Conservation (phyloP, 2,113 vertebrate genomes). For the Oenanthe melanoleuca region DNA sequence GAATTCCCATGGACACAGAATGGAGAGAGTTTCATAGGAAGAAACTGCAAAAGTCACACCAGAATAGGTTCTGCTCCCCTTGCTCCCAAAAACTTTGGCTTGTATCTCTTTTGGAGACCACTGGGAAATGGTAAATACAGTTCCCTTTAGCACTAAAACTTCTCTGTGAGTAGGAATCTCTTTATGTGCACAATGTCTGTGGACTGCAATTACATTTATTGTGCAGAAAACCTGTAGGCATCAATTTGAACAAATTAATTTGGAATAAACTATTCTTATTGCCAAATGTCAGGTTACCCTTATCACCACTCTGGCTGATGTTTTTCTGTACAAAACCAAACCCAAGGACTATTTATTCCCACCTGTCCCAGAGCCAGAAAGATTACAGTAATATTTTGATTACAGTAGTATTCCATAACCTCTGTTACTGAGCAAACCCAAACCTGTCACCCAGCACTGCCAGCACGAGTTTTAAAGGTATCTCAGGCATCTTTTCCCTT, state of each 20-base stretch:
- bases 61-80: background rate
- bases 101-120: background rate
- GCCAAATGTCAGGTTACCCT: background rate
- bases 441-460: background rate
- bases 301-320: background rate
- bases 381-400: background rate
- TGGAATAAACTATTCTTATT: background rate
- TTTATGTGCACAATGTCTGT: background rate
- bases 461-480: constrained; percentile 7
- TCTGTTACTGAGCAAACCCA: background rate
- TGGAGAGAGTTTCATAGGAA: background rate
- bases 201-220: background rate
- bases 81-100: background rate
- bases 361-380: background rate
- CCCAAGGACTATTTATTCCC: background rate
- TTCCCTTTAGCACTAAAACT: background rate
- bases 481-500: background rate
- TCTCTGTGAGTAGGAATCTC: background rate
- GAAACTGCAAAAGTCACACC: background rate
- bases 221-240: background rate
- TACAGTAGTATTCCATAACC: background rate
- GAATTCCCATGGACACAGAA: background rate
- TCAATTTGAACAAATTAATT: background rate
- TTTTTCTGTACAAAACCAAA: background rate
- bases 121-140: background rate